Conservation (phyloP, 2,888 invertebrate genomes). For the Drosophila colorata region DNA sequence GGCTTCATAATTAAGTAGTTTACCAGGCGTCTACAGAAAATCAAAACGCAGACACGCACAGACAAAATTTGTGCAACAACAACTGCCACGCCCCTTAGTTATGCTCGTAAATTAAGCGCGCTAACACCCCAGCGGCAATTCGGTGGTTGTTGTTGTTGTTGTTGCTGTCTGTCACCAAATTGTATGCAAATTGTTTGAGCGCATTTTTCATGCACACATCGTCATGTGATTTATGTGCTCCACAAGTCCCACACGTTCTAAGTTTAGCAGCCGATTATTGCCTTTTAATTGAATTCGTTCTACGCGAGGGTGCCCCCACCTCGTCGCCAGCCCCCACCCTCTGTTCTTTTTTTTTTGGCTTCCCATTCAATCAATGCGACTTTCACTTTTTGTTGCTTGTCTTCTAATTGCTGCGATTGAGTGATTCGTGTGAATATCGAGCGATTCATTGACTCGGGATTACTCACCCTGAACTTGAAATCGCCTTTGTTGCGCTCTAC, state of each 20-base stretch:
- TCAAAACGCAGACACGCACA: slow-evolving; percentile 24
- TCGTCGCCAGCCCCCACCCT: neutral
- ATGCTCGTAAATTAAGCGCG: slow-evolving; percentile 66
- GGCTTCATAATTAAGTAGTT: slow-evolving; percentile 75
- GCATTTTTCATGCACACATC: slow-evolving; percentile 61
- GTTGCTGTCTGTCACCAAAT: slow-evolving; percentile 67
- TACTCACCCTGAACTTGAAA: slow-evolving; percentile 76
- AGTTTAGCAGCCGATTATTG: slow-evolving; percentile 49
- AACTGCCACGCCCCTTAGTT: slow-evolving; percentile 57
- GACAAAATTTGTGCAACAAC: slow-evolving; percentile 20
- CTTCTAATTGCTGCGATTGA: slow-evolving; percentile 31
- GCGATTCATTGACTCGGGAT: slow-evolving; percentile 50
- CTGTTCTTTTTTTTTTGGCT: neutral
- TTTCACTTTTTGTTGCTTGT: slow-evolving; percentile 70
- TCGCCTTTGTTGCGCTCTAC: slow-evolving; percentile 26
- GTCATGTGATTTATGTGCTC: slow-evolving; percentile 63
- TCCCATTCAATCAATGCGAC: slow-evolving; percentile 27
- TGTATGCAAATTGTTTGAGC: slow-evolving; percentile 70
- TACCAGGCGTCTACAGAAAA: slow-evolving; percentile 19
- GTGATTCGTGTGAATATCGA: slow-evolving; percentile 33
- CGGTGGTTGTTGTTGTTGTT: slow-evolving; percentile 13
- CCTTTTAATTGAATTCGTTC: slow-evolving; percentile 52
- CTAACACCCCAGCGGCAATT: slow-evolving; percentile 48
- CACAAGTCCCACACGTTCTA: slow-evolving; percentile 48
- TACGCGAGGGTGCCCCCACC: slow-evolving; percentile 19